These are phyloP conservation scores for Ceryle rudis DNA, from an alignment of 2,797 vertebrate species.

Conservation along the genomic window DNA sequence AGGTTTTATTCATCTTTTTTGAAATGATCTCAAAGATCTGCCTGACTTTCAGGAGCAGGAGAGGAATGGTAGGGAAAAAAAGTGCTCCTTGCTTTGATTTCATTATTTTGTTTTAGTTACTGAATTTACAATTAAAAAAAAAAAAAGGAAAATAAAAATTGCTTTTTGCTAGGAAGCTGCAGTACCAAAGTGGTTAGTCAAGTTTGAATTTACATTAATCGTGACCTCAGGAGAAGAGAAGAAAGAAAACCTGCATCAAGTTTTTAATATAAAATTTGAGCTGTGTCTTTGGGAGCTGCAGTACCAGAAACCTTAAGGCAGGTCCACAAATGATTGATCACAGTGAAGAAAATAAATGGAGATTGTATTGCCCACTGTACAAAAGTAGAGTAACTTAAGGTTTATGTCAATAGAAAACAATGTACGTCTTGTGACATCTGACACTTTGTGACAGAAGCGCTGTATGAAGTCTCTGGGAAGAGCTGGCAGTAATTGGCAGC, in stretches of 20 bases:
- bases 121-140: neutral
- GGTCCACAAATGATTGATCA: neutral
- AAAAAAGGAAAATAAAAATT: neutral
- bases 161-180: neutral
- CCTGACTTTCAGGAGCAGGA: neutral
- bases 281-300: neutral
- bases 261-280: neutral
- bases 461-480: neutral
- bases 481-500: neutral
- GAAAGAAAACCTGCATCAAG: neutral
- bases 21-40: neutral
- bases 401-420: neutral
- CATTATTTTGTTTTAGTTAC: neutral
- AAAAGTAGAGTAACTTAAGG: neutral
- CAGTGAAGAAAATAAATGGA: neutral
- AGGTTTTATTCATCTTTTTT: neutral
- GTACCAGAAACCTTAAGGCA: neutral
- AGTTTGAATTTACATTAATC: neutral
- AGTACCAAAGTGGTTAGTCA: neutral
- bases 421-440: neutral
- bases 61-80: neutral
- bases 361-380: neutral
- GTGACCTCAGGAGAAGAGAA: neutral
- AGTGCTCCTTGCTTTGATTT: neutral
- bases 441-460: neutral